Conservation (phyloP, 1,140 invertebrate species). For the Sitodiplosis mosellana region DNA sequence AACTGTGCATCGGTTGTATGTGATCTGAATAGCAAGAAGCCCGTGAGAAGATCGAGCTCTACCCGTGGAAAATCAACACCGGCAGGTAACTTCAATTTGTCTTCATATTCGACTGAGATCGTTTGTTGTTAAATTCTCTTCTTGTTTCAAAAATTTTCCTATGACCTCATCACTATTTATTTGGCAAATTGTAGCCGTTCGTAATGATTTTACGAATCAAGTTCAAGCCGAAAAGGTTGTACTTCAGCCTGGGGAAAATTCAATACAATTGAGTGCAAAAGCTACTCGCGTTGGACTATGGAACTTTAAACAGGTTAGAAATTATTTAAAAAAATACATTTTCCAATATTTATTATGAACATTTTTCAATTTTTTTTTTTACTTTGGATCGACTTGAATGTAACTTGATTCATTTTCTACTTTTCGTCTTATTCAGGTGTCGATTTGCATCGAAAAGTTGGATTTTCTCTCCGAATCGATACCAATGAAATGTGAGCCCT, state of each 20-base stretch:
- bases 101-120: conserved; percentile 5
- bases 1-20: conserved; percentile 43
- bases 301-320: conserved; percentile 19
- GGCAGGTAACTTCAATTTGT: conserved; percentile 32
- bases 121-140: too few relatives aligned
- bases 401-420: conserved; percentile 2
- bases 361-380: too few relatives aligned
- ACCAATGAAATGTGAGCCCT: conserved; percentile 14
- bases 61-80: conserved; percentile 30
- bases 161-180: conserved; percentile 12
- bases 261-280: conserved; percentile 38
- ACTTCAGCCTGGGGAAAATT: conserved; percentile 51
- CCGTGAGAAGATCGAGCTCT: conserved; percentile 19
- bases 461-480: conserved; percentile 40
- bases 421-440: conserved; percentile 9
- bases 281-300: conserved; percentile 26
- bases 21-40: conserved; percentile 30
- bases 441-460: conserved; percentile 26
- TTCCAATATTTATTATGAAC: too few relatives aligned
- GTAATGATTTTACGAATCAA: conserved; percentile 41
- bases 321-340: too few relatives aligned
- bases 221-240: conserved; percentile 32
- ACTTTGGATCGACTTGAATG: too few relatives aligned
- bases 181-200: too few relatives aligned
- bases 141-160: too few relatives aligned